Evolutionary conservation across 2,888 invertebrate species (phyloP).

Genomic region (Andrena bicolor): DNA sequence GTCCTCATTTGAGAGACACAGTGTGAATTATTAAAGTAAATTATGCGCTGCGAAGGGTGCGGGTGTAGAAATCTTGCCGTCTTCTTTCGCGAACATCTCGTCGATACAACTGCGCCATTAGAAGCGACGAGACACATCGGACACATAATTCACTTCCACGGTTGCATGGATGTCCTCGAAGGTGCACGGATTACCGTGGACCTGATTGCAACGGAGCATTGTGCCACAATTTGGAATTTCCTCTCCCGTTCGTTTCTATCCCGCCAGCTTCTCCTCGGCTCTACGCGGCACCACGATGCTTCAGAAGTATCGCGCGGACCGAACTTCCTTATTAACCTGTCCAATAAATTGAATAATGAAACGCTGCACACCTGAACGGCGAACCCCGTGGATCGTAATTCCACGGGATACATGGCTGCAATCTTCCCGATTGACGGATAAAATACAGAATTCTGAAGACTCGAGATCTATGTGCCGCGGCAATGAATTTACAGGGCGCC

Average conservation of each 20-base stretch:
- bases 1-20: too few species aligned
- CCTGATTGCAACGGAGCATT: constrained; percentile 69
- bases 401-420: neutral
- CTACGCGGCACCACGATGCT: constrained; percentile 1
- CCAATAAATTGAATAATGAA: constrained; percentile 50
- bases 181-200: constrained; percentile 65
- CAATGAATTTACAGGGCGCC: too few species aligned
- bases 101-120: constrained; percentile 19
- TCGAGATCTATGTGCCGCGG: neutral
- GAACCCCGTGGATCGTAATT: neutral
- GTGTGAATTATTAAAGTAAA: constrained; percentile 9
- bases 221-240: constrained; percentile 67
- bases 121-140: constrained; percentile 35
- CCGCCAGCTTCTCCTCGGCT: neutral
- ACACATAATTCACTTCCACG: constrained; percentile 65
- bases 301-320: constrained; percentile 12
- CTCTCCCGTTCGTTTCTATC: constrained; percentile 11
- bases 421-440: constrained; percentile 1
- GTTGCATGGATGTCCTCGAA: constrained; percentile 60
- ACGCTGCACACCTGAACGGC: constrained; percentile 18
- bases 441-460: neutral
- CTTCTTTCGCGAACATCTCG: constrained; percentile 20
- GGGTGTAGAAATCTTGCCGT: neutral
- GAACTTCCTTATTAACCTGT: constrained; percentile 50
- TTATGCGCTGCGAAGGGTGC: constrained; percentile 23